Evolutionary conservation across 2,888 invertebrate genomes (phyloP).

Genomic region (Tachina lurida): DNA sequence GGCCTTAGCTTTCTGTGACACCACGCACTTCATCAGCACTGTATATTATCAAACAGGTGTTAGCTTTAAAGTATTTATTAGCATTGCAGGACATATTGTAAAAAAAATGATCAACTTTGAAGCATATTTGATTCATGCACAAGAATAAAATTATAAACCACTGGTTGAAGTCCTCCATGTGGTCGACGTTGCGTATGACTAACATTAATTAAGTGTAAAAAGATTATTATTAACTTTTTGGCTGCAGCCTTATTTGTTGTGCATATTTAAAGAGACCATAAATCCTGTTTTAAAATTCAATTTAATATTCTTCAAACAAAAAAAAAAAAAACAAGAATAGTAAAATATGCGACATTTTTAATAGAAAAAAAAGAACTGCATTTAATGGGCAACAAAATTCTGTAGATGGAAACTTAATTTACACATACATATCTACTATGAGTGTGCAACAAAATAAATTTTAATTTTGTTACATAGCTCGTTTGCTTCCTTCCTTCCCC

Average conservation of each 20-base stretch:
- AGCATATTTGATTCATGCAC: no score
- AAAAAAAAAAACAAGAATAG: constrained; percentile 31
- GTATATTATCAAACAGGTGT: no score
- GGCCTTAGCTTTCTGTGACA: no score
- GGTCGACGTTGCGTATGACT: neutral
- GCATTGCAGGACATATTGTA: no score
- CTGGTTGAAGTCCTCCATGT: no score
- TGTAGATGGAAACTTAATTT: constrained; percentile 13
- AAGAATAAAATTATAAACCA: no score
- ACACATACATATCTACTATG: neutral
- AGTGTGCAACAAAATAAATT: constrained; percentile 42
- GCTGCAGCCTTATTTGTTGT: constrained; percentile 5
- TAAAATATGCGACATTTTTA: constrained; percentile 30
- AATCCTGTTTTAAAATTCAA: constrained; percentile 62
- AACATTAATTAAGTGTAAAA: constrained; percentile 51
- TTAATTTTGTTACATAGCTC: constrained; percentile 61
- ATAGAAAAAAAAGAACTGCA: constrained; percentile 13
- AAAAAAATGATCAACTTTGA: no score
- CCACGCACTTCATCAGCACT: no score
- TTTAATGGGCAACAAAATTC: constrained; percentile 24
- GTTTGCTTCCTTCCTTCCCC: neutral
- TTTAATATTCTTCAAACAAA: constrained; percentile 45
- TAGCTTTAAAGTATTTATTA: no score
- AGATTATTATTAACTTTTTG: constrained; percentile 52
- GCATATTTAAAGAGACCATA: constrained; percentile 30